phyloP scores from a whole-genome alignment of 2,888 invertebrate species.

The Euproctis similis region DNA sequence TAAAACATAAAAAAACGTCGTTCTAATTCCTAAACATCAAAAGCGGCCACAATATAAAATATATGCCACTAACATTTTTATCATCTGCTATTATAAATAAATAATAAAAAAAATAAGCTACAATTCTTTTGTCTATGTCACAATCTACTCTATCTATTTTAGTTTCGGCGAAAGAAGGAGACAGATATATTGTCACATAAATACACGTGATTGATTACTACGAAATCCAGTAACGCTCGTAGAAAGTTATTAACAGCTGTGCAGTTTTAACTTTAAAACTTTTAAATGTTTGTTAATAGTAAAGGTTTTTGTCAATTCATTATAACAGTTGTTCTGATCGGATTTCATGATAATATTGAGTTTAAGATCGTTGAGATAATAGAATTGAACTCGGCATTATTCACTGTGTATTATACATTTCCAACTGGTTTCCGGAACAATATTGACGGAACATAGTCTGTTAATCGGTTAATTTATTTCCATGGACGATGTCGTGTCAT shows the following conservation, averaged over 20 bases:
- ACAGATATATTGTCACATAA: slow-evolving; percentile 65
- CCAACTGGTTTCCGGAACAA: slow-evolving; percentile 19
- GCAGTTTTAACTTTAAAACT: slow-evolving; percentile 22
- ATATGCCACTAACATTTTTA: slow-evolving; percentile 27
- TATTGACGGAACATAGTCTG: slow-evolving; percentile 16
- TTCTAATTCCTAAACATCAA: slow-evolving; percentile 26
- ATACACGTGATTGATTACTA: slow-evolving; percentile 70
- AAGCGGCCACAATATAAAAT: slow-evolving; percentile 30
- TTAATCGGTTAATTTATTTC: slow-evolving; percentile 21
- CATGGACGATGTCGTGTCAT: slow-evolving; percentile 18
- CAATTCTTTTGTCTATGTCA: slow-evolving; percentile 39
- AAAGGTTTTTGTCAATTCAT: slow-evolving; percentile 35
- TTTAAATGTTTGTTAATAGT: slow-evolving; percentile 13
- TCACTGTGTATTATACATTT: too few relatives aligned
- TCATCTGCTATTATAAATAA: slow-evolving; percentile 28
- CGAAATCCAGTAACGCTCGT: slow-evolving; percentile 63
- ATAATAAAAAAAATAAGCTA: slow-evolving; percentile 29
- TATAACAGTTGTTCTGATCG: slow-evolving; percentile 30
- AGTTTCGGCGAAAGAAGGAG: slow-evolving; percentile 36
- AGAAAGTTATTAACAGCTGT: slow-evolving; percentile 70
- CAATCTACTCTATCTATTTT: slow-evolving; percentile 34
- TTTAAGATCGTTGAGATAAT: slow-evolving; percentile 19
- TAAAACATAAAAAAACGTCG: slow-evolving; percentile 30
- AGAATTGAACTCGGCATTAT: too few relatives aligned
- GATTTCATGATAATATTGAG: slow-evolving; percentile 24